Conservation (phyloP, 2,797 vertebrate genomes). For the Ispidina picta region DNA sequence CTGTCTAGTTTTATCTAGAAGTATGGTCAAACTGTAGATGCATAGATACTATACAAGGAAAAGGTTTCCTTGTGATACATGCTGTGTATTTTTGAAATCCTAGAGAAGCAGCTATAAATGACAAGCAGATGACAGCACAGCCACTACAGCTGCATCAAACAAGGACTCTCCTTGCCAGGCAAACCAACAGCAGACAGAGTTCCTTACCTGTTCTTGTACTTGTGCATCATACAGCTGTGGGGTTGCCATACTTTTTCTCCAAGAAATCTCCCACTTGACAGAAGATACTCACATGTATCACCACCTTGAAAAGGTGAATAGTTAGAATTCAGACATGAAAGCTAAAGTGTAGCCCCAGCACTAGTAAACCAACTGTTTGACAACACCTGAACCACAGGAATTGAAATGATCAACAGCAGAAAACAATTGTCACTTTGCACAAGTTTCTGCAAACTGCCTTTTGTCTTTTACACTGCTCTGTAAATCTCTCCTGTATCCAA, state of each 20-base stretch:
- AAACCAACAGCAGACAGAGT: neutral
- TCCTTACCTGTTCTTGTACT: conserved; percentile 92
- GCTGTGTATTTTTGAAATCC: neutral
- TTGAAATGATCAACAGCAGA: neutral
- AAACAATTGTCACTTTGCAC: neutral
- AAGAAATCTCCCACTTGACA: conserved; percentile 94
- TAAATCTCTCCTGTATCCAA: neutral
- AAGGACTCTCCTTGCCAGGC: neutral
- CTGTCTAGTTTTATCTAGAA: neutral
- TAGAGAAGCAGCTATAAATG: neutral
- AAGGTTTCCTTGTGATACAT: neutral
- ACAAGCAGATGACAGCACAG: neutral
- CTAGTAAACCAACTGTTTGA: neutral
- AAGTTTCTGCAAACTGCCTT: neutral
- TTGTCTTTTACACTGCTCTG: neutral
- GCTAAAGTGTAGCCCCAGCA: neutral
- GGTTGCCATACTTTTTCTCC: conserved; percentile 97
- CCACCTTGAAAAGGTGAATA: conserved; percentile 77
- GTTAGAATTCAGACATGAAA: neutral
- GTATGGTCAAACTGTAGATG: neutral
- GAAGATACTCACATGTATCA: conserved; percentile 94
- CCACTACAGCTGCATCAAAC: neutral
- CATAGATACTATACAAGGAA: neutral
- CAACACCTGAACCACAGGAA: neutral
- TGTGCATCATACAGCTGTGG: conserved; percentile 99